A percentile compares a stretch with the other conserved stretches of the same genome.
Evolutionary conservation across 2,113 vertebrate genomes (phyloP).

Genomic region (Empidonax alnorum): DNA sequence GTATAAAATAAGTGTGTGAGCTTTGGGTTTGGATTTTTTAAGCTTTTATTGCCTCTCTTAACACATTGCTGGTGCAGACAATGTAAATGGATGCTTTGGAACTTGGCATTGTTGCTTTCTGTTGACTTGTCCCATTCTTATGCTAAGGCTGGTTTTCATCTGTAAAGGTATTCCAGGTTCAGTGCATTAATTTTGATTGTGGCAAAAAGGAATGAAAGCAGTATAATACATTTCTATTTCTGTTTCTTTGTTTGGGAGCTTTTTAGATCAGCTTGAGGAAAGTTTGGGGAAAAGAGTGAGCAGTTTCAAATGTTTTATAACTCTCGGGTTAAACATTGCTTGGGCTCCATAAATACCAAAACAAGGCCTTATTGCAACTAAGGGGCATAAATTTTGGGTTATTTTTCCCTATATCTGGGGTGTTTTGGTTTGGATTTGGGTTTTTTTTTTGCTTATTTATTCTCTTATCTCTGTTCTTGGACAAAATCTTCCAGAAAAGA

Average conservation of each 20-base stretch:
- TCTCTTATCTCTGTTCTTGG: neutral
- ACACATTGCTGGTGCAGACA: neutral
- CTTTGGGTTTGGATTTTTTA: neutral
- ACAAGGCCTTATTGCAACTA: accelerated
- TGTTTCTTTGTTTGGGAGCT: neutral
- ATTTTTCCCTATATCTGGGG: neutral
- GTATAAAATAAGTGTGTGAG: accelerated
- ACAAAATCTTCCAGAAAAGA: neutral
- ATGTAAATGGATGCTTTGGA: neutral
- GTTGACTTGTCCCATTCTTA: neutral
- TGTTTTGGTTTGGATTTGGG: too few species aligned
- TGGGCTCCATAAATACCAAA: accelerated
- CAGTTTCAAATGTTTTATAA: neutral
- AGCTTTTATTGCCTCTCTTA: neutral
- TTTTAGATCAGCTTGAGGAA: neutral
- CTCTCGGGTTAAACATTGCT: neutral
- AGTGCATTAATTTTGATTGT: neutral
- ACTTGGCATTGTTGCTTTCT: neutral
- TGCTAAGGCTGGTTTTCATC: neutral
- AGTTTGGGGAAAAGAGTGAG: neutral
- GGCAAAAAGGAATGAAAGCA: neutral
- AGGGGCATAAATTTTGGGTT: accelerated
- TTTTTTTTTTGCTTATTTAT: neutral
- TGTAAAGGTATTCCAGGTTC: neutral
- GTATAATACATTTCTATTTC: neutral